Conservation (phyloP, 2,888 invertebrate species). For the Caenorhabditis plicata region DNA sequence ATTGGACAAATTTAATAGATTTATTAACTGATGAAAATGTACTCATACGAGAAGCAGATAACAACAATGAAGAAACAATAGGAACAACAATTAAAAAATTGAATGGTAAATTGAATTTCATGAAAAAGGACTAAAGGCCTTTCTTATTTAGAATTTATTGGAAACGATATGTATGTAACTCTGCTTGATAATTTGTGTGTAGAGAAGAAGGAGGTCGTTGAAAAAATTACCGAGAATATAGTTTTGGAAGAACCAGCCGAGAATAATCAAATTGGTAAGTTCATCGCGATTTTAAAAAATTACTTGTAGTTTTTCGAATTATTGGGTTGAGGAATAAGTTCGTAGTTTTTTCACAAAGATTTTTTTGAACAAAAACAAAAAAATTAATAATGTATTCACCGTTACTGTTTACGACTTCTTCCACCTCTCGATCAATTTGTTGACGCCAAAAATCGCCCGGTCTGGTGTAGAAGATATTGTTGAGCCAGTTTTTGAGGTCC, state of each 20-base stretch:
- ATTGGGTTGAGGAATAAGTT: no score
- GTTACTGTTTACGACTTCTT: no score
- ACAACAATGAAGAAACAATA: slow-evolving; percentile 15
- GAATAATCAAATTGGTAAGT: slow-evolving; percentile 2
- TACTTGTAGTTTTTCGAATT: no score
- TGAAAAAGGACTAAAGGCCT: background rate
- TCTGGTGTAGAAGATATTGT: no score
- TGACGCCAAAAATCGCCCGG: no score
- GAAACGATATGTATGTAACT: slow-evolving; percentile 15
- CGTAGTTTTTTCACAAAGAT: no score
- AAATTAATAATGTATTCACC: no score
- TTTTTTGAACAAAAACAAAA: no score
- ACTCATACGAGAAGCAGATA: slow-evolving; percentile 6
- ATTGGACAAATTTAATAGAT: slow-evolving; percentile 21
- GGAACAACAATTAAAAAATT: slow-evolving; percentile 7
- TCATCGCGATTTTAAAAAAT: no score
- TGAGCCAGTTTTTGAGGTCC: no score
- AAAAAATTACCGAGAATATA: slow-evolving; percentile 17
- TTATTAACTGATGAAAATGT: slow-evolving; percentile 7
- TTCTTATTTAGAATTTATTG: slow-evolving; percentile 17
- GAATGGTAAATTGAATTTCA: background rate
- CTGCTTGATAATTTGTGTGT: slow-evolving; percentile 6
- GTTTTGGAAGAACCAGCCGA: slow-evolving; percentile 11
- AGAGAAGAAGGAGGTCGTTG: slow-evolving; percentile 11
- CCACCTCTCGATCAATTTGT: no score